Percentiles rank a stretch among this genome's conserved stretches.
Conservation (phyloP, 2,888 invertebrate genomes). For the Rhagonycha fulva region DNA sequence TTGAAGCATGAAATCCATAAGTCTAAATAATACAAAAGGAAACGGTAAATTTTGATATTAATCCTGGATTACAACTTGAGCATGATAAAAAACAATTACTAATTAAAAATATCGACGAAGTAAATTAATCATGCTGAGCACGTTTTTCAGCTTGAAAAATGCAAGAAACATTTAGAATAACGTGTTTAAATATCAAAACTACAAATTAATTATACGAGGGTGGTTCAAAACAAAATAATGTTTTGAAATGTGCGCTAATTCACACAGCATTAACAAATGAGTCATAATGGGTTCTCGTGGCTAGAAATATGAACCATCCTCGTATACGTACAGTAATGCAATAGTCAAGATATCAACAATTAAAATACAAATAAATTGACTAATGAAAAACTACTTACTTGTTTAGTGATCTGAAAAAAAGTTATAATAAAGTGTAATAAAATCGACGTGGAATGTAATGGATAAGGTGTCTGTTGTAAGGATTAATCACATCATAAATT, state of each 20-base stretch:
- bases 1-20: background rate
- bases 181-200: background rate
- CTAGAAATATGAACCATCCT: background rate
- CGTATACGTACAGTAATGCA: background rate
- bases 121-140: background rate
- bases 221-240: background rate
- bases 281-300: no score
- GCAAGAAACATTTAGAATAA: background rate
- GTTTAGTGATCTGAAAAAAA: constrained; percentile 22
- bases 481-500: constrained; percentile 2
- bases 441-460: constrained; percentile 21
- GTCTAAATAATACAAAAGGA: background rate
- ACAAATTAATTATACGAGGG: background rate
- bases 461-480: constrained; percentile 25
- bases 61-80: background rate
- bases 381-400: constrained; percentile 28
- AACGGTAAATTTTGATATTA: background rate
- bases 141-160: background rate
- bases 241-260: no score
- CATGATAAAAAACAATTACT: background rate
- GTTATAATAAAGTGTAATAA: constrained; percentile 19
- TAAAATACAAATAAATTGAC: background rate
- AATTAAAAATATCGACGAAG: background rate
- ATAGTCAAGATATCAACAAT: background rate
- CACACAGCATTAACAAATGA: no score